These are phyloP conservation scores for Phaedon cochleariae DNA, from an alignment of 2,888 invertebrate genomes.

Conservation along the genomic window DNA sequence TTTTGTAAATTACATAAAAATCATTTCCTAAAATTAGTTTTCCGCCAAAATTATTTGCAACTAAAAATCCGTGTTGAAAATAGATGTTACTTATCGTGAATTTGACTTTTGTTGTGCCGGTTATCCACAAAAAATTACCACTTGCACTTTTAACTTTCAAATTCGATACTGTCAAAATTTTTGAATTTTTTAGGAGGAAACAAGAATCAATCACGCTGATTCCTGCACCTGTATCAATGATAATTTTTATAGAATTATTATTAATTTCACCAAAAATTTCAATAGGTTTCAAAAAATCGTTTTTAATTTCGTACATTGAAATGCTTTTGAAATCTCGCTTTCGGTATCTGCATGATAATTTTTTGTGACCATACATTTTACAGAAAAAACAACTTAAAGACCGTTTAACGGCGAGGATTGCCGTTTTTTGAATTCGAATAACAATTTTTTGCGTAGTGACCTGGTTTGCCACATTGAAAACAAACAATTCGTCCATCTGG, in stretches of 20 bases:
- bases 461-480: neutral
- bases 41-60: conserved; percentile 1
- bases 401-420: neutral
- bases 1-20: neutral
- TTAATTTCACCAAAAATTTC: no score
- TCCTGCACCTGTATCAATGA: neutral
- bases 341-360: neutral
- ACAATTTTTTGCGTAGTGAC: neutral
- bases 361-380: neutral
- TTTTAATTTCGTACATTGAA: neutral
- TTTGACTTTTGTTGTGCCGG: neutral
- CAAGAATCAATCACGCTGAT: conserved; percentile 3
- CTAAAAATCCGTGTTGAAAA: neutral
- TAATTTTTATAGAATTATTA: neutral
- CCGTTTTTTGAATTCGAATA: conserved; percentile 10
- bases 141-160: neutral
- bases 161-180: neutral
- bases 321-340: neutral
- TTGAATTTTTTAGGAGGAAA: neutral
- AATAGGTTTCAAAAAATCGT: neutral
- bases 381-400: conserved; percentile 3
- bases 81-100: neutral
- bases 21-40: conserved; percentile 9
- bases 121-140: conserved; percentile 3
- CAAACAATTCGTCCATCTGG: neutral